Percentiles rank a stretch among this genome's conserved stretches.
phyloP scores from a whole-genome alignment of 1,140 invertebrate species.

The Formica selysi region DNA sequence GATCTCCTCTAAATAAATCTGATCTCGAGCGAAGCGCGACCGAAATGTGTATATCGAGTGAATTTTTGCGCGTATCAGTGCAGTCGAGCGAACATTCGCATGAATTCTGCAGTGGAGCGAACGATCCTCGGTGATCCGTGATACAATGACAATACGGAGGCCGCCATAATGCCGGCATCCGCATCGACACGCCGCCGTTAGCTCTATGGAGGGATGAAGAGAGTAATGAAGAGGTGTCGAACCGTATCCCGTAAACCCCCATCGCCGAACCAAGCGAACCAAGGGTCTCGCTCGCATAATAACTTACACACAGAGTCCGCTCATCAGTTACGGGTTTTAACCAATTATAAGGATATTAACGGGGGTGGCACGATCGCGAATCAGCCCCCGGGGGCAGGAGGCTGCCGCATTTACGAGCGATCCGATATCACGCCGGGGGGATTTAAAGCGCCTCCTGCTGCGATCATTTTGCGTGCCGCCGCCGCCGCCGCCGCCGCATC shows the following conservation, averaged over 20 bases:
- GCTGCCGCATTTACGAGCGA: slow-evolving; percentile 42
- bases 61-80: slow-evolving; percentile 70
- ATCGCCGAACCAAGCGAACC: slow-evolving; percentile 77
- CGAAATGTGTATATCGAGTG: slow-evolving; percentile 30
- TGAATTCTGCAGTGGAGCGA: slow-evolving; percentile 64
- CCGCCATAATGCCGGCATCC: slow-evolving; percentile 70
- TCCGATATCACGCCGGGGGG: slow-evolving; percentile 55
- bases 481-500: not conserved
- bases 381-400: slow-evolving; percentile 55
- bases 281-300: slow-evolving; percentile 83
- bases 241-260: slow-evolving; percentile 84
- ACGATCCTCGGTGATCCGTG: slow-evolving; percentile 70
- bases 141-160: slow-evolving; percentile 72
- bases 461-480: slow-evolving; percentile 45
- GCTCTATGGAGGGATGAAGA: slow-evolving; percentile 78
- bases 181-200: slow-evolving; percentile 69
- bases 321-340: slow-evolving; percentile 86
- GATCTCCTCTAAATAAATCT: slow-evolving; percentile 47
- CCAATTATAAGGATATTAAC: slow-evolving; percentile 82
- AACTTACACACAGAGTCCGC: slow-evolving; percentile 81
- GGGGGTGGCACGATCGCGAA: slow-evolving; percentile 67
- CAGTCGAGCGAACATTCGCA: slow-evolving; percentile 68
- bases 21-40: slow-evolving; percentile 4
- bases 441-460: slow-evolving; percentile 58
- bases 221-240: slow-evolving; percentile 86